Base-by-base conservation (phyloP, 2,797 vertebrate genomes). In the Eurystomus glaucurus region DNA sequence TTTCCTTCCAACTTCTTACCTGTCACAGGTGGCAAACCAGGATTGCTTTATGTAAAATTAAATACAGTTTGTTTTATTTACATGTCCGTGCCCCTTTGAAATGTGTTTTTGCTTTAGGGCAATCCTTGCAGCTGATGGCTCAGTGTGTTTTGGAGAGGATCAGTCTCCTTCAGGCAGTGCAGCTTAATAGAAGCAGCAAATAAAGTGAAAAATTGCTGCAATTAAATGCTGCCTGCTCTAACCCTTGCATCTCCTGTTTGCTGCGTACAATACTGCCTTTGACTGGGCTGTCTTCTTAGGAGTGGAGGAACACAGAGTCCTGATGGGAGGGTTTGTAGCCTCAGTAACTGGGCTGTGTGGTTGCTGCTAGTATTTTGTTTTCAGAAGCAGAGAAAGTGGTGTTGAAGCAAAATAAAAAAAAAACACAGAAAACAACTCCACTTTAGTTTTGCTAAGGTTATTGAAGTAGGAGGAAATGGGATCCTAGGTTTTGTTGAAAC, bases 151-250 rank as follows among this genome's bases (percentile, higher is more conserved):
- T 61, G 71, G 71, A 83, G 64, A 85, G 68, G 48, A 80, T 51
- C 1, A 13, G 18, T 33, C 95, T 90, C 92, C 97, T 98, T 90
- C 78, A 82, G 97, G 97, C 71, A 65, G 26, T 52, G 29, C 62
- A 70, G 55, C 55, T 80, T 91, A 93, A 90, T 29, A 95, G 96
- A 97, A 91, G 35, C 90, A 91, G 97, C 93, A 93, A 97, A 98
- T 98, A 97, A 89, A 98, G 95, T 98, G 97, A 98, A 97, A 96
- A 93, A 97, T 95, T 92, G 69, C 95, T 94, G 84, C 97, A 97
- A 98, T 96, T 96, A 97, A 98, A 97, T 98, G 97, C 98, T 83
- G 96, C 96, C 70, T 96, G 97, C 97, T 62, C 95, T 97, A 95
- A 97, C 74, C 52, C 93, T 96, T 97, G 96, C 95, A 95, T 98